These are phyloP conservation scores for Colaptes auratus DNA, from an alignment of 2,113 vertebrate species.

Conservation along the genomic window DNA sequence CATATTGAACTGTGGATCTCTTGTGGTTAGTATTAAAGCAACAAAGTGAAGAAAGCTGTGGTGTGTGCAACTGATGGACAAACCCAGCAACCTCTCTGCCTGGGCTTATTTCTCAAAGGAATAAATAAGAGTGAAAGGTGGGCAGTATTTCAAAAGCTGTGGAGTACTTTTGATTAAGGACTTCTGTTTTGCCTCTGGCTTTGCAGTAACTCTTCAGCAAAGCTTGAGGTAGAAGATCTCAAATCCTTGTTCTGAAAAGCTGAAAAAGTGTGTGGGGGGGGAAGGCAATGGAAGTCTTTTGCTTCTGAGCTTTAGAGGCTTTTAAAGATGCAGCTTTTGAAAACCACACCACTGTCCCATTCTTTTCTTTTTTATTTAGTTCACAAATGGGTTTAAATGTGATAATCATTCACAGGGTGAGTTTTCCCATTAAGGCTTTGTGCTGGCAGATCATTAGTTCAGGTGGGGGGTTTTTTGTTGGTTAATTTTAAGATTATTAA, in stretches of 20 bases:
- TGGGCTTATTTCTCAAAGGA: not conserved
- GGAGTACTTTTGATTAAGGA: not conserved
- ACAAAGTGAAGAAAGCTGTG: not conserved
- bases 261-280: not conserved
- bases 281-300: not conserved
- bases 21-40: not conserved
- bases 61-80: not conserved
- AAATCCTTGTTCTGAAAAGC: not conserved
- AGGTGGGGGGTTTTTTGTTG: not conserved
- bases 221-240: fast-evolving
- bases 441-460: not conserved
- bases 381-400: not conserved
- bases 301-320: not conserved
- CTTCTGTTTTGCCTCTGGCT: not conserved
- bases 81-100: not conserved
- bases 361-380: not conserved
- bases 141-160: not conserved
- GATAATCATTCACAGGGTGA: not conserved
- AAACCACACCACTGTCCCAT: not conserved
- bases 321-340: not conserved
- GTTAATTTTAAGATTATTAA: not conserved
- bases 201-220: not conserved
- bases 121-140: not conserved
- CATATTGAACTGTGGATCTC: not conserved
- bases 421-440: not conserved